Conservation (phyloP, 2,888 invertebrate species). For the Brachynemurus nebulosus region DNA sequence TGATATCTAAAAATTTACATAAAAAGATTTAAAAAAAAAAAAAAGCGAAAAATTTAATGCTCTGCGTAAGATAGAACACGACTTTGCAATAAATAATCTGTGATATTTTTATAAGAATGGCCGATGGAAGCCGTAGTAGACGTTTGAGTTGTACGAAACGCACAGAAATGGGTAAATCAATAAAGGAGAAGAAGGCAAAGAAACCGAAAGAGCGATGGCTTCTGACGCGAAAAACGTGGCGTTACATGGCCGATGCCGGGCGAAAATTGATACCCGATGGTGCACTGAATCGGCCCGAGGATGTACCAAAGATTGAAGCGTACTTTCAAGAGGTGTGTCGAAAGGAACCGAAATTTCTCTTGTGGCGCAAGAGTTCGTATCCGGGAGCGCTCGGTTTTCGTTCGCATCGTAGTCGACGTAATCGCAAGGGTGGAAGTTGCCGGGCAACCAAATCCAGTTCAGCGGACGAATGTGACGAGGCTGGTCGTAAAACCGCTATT, state of each 20-base stretch:
- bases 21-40: no score
- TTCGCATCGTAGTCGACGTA: conserved; percentile 40
- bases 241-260: conserved; percentile 86
- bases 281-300: conserved; percentile 54
- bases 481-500: conserved; percentile 32
- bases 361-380: conserved; percentile 74
- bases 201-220: conserved; percentile 71
- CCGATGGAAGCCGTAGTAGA: conserved; percentile 9
- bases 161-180: conserved; percentile 39
- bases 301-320: conserved; percentile 66
- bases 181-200: conserved; percentile 38
- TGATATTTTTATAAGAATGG: conserved; percentile 10
- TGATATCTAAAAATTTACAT: no score
- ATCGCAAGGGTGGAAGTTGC: conserved; percentile 52
- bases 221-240: conserved; percentile 77
- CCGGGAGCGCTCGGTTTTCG: conserved; percentile 51
- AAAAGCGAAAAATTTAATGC: no score
- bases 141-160: conserved; percentile 1
- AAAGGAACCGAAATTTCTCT: conserved; percentile 59
- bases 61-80: no score
- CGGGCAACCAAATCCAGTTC: conserved; percentile 50
- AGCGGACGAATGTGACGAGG: conserved; percentile 46
- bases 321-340: conserved; percentile 74
- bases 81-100: no score
- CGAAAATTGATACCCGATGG: conserved; percentile 75